These are phyloP conservation scores for Calliscelio sp. DNA, from an alignment of 2,888 invertebrate species.

Conservation along the genomic window DNA sequence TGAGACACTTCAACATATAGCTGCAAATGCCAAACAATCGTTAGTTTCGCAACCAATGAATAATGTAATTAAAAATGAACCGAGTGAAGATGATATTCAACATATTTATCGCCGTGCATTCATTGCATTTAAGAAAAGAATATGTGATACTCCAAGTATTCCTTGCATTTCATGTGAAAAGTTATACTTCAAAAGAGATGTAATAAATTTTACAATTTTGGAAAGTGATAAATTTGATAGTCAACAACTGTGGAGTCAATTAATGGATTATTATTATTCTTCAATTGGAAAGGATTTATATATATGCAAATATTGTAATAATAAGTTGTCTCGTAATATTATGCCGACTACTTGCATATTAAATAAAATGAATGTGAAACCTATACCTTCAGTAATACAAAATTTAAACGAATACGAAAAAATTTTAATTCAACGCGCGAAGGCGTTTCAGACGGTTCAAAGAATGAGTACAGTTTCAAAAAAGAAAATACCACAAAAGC, in stretches of 20 bases:
- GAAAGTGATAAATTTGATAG: conserved; percentile 2
- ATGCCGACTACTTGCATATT: conserved; percentile 77
- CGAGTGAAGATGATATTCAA: conserved; percentile 1
- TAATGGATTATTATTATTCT: neutral
- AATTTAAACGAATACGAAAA: no score
- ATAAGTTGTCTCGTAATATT: conserved; percentile 70
- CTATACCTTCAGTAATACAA: conserved; percentile 77
- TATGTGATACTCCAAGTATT: neutral
- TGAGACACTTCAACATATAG: conserved; percentile 20
- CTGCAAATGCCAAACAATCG: neutral
- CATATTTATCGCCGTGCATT: neutral
- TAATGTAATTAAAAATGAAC: no score
- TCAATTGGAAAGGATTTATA: conserved; percentile 4
- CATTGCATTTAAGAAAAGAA: neutral
- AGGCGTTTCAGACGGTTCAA: no score
- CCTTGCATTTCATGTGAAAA: no score
- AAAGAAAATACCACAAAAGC: conserved; percentile 45
- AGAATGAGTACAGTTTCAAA: conserved; percentile 79
- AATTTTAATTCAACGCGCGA: no score
- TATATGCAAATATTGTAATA: conserved; percentile 68
- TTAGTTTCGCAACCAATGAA: neutral
- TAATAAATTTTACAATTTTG: neutral
- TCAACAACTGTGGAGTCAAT: neutral
- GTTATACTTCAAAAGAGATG: conserved; percentile 14
- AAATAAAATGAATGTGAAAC: conserved; percentile 70